Percentiles rank a stretch among this genome's conserved stretches.
phyloP scores from a whole-genome alignment of 2,113 vertebrate species.

The human region DNA sequence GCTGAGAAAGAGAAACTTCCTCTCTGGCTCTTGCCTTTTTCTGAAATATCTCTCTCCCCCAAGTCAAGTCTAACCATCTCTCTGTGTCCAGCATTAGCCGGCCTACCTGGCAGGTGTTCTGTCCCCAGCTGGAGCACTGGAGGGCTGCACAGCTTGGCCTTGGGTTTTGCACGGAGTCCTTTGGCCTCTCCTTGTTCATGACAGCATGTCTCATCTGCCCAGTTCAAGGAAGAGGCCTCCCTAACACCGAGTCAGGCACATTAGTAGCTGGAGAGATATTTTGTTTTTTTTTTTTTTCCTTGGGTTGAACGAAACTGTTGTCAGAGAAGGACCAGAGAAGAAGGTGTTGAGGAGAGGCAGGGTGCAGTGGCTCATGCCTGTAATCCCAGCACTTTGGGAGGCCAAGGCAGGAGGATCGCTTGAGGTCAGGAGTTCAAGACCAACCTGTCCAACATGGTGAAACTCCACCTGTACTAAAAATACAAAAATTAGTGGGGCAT shows the following conservation, averaged over 20 bases:
- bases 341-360: not conserved
- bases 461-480: not conserved
- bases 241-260: not conserved
- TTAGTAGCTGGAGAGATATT: not conserved
- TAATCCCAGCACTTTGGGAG: not conserved
- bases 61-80: not conserved
- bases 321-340: not conserved
- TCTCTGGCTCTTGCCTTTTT: not conserved
- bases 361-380: not conserved
- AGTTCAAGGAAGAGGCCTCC: not conserved
- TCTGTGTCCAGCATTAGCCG: accelerated
- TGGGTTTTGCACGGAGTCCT: not conserved
- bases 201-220: not conserved
- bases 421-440: not conserved
- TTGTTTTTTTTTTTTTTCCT: not conserved
- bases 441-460: not conserved
- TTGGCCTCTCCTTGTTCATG: accelerated
- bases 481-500: not conserved
- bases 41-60: not conserved
- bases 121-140: not conserved
- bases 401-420: not conserved
- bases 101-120: not conserved
- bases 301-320: not conserved
- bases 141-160: not conserved
- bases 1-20: not conserved